Evolutionary conservation across 2,113 vertebrate species (phyloP).

Genomic region (Ramphastos sulfuratus): DNA sequence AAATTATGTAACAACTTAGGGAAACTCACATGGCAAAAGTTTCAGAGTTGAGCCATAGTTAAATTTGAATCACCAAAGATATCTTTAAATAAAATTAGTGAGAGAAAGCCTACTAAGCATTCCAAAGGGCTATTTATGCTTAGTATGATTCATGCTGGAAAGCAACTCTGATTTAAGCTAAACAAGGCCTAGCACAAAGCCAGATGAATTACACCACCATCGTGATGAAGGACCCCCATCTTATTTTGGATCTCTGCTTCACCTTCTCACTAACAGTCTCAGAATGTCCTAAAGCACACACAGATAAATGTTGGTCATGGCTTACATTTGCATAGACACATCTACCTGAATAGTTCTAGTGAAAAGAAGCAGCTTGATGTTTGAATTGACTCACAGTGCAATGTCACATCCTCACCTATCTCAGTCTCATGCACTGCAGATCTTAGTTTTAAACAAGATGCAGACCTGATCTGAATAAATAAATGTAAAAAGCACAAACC

Average conservation of each 20-base stretch:
- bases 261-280: neutral
- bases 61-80: slow-evolving; percentile 2
- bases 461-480: neutral
- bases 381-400: neutral
- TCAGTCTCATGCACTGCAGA: neutral
- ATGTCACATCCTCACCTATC: neutral
- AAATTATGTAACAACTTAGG: neutral
- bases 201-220: neutral
- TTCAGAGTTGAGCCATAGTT: neutral
- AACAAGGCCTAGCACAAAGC: neutral
- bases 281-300: neutral
- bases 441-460: neutral
- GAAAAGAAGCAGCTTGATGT: neutral
- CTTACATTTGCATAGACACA: neutral
- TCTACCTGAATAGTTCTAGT: neutral
- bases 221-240: neutral
- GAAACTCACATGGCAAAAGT: neutral
- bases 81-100: slow-evolving; percentile 29
- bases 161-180: neutral
- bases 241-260: neutral
- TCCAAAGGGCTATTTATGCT: slow-evolving; percentile 15
- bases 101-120: neutral
- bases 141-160: neutral
- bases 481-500: neutral
- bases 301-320: no score